Evolutionary conservation across 1,140 invertebrate species (phyloP), one percentile per base, ranked within the genome.

Genomic region (Drosophila repleta): DNA sequence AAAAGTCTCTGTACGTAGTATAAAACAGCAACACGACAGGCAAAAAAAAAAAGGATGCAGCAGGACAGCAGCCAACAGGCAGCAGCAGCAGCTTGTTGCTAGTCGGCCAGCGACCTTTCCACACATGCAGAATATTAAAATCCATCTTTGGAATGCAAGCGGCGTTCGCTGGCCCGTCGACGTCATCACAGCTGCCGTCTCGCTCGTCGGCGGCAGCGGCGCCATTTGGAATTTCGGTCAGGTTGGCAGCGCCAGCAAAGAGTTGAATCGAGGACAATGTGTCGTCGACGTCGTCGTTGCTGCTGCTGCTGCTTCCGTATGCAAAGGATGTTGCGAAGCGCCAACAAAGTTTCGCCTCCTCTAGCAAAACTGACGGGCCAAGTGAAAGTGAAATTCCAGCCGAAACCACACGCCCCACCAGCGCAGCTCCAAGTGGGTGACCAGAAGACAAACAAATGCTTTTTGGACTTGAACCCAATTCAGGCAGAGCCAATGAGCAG

Each of bases 111-210:
- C 83, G 83, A 88, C 83, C 83, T 88, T 83, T 88, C 84, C 83
- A 88, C 83, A 88, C 83, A 88, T 88, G 83, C 83, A 88, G 83
- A 88, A 88, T 88, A 88, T 88, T 88, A 89, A 88, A 88, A 88
- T 88, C 83, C 83, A 88, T 88, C 83, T 88, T 85, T 88, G 83
- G 51, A 83, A 88, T 88, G 83, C 83, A 88, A 71, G 79, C 79
- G 64, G 66, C 83, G 83, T 88, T 83, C 77, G 65, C 55, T 53
- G 39, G 35, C 18, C 21, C 80, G 76, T 55, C 76, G 76, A 82
- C 79, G 83, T 87, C 84, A 87, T 78, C 58, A 65, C 76, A 72
- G 75, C 76, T 71, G 79, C 76, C 29, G 60, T 76, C 74, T 82
- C 74, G 74, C 67, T 87, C 51, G 51, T 41, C 51, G 57, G 51